Conservation (phyloP, 1,140 invertebrate species). For the Zaprionus vittiger region DNA sequence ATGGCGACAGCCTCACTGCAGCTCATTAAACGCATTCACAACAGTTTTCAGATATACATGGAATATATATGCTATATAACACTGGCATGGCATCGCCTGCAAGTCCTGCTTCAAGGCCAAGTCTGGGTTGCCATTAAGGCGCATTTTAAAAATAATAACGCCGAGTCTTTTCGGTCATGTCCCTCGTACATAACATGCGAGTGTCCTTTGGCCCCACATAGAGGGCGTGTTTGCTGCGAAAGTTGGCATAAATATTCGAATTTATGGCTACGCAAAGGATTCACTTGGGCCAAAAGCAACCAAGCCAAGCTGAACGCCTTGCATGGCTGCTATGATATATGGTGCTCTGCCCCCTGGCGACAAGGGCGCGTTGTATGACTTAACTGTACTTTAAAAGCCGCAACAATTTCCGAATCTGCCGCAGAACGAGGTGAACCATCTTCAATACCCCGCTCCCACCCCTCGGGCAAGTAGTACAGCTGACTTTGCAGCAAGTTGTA, state of each 20-base stretch:
- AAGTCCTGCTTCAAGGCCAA: neutral
- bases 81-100: neutral
- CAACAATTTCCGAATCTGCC: conserved; percentile 15
- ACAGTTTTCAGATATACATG: neutral
- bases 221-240: conserved; percentile 13
- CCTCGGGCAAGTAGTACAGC: neutral
- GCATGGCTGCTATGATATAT: conserved; percentile 26
- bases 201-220: neutral
- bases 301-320: neutral
- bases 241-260: conserved; percentile 50
- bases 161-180: conserved; percentile 7
- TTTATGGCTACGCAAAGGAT: conserved; percentile 61
- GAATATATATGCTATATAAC: conserved; percentile 16
- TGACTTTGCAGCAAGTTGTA: conserved; percentile 29
- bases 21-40: conserved; percentile 72
- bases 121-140: conserved; percentile 42
- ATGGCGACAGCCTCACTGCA: conserved; percentile 52
- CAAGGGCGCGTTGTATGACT: conserved; percentile 8
- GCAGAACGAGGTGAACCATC: neutral
- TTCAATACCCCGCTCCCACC: too few relatives aligned
- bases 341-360: neutral
- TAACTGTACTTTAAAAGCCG: conserved; percentile 30
- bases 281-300: conserved; percentile 30
- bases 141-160: conserved; percentile 70
- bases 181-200: neutral